Conservation (phyloP, 2,888 invertebrate species). For the Athalia cordata region DNA sequence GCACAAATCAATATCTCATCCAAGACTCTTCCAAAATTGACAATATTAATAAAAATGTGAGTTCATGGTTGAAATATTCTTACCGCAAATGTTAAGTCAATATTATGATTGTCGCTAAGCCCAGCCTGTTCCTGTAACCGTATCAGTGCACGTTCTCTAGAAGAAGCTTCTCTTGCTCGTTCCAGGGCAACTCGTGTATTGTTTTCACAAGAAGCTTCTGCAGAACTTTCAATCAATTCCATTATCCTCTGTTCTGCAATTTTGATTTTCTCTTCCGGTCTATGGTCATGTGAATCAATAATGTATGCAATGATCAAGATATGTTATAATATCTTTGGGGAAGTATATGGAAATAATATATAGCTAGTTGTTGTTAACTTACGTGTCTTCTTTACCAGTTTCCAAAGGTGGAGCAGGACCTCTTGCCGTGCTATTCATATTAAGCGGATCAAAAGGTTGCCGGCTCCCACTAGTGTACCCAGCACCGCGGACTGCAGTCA, state of each 20-base stretch:
- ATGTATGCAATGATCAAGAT: too few relatives aligned
- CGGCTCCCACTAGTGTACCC: conserved; percentile 91
- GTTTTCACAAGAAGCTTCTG: conserved; percentile 80
- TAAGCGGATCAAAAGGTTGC: conserved; percentile 85
- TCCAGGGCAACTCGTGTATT: conserved; percentile 83
- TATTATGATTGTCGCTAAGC: conserved; percentile 92
- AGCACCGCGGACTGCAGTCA: conserved; percentile 97
- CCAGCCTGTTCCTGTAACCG: conserved; percentile 94
- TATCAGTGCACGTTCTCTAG: conserved; percentile 92
- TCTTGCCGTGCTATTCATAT: conserved; percentile 77
- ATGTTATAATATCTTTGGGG: too few relatives aligned
- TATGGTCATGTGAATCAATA: conserved; percentile 66
- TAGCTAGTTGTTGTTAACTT: conserved; percentile 59
- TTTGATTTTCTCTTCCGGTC: conserved; percentile 94
- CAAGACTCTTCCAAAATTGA: not conserved
- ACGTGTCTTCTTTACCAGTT: conserved; percentile 87
- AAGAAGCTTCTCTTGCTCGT: conserved; percentile 97
- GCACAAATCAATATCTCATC: conserved; percentile 53
- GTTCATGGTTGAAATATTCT: conserved; percentile 50
- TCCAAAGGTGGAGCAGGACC: conserved; percentile 79
- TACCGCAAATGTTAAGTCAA: conserved; percentile 96
- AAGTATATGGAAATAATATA: too few relatives aligned
- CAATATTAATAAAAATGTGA: not conserved
- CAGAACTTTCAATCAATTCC: conserved; percentile 93
- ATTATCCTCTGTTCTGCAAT: conserved; percentile 92